These are phyloP conservation scores for Pachyseris speciosa DNA, from an alignment of 64 coral and sea anemone genomes.

Conservation along the genomic window DNA sequence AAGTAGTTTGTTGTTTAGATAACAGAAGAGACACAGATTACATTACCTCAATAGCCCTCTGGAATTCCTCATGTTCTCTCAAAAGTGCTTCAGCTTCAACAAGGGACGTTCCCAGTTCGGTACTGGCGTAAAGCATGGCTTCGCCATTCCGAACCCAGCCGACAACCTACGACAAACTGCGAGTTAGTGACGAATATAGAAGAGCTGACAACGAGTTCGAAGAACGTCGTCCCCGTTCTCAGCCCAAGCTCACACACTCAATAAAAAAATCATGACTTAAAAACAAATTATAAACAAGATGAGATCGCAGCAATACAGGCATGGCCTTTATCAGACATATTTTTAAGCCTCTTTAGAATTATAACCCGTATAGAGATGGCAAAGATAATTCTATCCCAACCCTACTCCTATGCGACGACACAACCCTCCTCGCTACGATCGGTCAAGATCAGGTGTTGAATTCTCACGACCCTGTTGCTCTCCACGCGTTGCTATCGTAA, in stretches of 20 bases:
- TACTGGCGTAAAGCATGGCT: constrained; percentile 92
- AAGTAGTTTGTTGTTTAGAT: too few species aligned
- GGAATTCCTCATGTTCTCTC: constrained; percentile 96
- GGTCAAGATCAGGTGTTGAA: not conserved
- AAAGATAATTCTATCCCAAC: too few species aligned
- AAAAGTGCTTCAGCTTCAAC: constrained; percentile 94
- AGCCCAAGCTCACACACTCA: too few species aligned
- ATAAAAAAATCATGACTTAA: too few species aligned
- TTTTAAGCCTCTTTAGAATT: too few species aligned
- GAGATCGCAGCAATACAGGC: too few species aligned
- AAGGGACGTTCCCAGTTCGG: constrained; percentile 87
- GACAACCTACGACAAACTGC: constrained; percentile 71
- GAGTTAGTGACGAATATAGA: not conserved
- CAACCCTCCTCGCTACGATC: not conserved
- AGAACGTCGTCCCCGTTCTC: too few species aligned
- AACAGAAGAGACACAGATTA: not conserved
- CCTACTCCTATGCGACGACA: too few species aligned
- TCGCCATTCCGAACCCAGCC: constrained; percentile 98
- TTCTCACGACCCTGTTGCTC: not conserved
- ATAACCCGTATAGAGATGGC: too few species aligned
- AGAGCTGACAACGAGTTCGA: not conserved
- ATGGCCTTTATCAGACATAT: too few species aligned
- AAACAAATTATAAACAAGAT: too few species aligned
- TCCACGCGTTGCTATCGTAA: not conserved
- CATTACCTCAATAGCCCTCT: constrained; percentile 95